phyloP scores from a whole-genome alignment of 2,888 invertebrate genomes.

The Leucophenga montana region DNA sequence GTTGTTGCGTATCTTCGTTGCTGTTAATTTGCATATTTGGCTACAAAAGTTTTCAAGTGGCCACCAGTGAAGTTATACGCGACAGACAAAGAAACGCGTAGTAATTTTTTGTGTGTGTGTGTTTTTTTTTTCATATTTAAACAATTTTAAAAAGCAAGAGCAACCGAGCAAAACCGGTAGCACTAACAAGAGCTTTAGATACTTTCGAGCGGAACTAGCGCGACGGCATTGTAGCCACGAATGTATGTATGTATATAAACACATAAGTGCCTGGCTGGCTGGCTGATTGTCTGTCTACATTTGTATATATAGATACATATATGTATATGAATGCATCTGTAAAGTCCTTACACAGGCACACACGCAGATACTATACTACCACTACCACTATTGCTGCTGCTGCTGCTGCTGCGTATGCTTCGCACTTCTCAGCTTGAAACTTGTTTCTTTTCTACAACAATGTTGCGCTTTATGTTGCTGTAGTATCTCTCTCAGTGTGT shows the following conservation, averaged over 20 bases:
- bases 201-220: conserved; percentile 50
- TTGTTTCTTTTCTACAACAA: conserved; percentile 67
- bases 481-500: conserved; percentile 25
- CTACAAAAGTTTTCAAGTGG: conserved; percentile 62
- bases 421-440: conserved; percentile 57
- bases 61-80: conserved; percentile 56
- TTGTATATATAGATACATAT: background rate
- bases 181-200: conserved; percentile 48
- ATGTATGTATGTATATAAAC: too few species aligned
- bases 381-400: conserved; percentile 23
- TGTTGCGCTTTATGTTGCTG: conserved; percentile 60
- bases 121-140: background rate
- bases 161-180: conserved; percentile 22
- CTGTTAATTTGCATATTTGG: conserved; percentile 63
- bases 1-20: conserved; percentile 6
- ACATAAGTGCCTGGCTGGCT: background rate
- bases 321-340: conserved; percentile 11
- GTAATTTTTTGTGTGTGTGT: too few species aligned
- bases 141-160: background rate
- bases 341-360: conserved; percentile 26
- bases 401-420: conserved; percentile 30
- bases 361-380: conserved; percentile 12
- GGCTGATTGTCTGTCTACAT: background rate
- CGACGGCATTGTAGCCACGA: conserved; percentile 8
- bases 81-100: conserved; percentile 17